Evolutionary conservation across 2,113 vertebrate genomes (phyloP).

Genomic region (Synodontis membranacea): DNA sequence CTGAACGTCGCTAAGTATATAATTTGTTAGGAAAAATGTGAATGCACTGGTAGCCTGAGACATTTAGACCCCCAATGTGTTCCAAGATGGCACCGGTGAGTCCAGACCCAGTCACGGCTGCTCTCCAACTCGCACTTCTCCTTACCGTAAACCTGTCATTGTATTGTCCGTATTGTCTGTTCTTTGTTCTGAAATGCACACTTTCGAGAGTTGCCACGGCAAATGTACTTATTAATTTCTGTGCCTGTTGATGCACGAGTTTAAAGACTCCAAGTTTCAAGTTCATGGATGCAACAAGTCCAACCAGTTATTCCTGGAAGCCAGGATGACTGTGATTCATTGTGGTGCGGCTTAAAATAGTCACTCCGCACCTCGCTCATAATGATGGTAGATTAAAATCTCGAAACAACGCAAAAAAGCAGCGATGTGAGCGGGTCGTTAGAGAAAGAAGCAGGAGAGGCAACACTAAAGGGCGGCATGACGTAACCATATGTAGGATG

Average conservation of each 20-base stretch:
- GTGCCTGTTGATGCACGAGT: neutral
- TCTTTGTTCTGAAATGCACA: neutral
- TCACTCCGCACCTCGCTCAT: neutral
- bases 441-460: neutral
- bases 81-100: neutral
- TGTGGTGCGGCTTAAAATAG: neutral
- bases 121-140: neutral
- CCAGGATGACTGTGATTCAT: neutral
- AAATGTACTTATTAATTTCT: neutral
- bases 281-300: neutral
- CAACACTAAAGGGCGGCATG: neutral
- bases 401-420: neutral
- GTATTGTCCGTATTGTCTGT: neutral
- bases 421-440: neutral
- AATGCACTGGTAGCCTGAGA: neutral
- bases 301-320: neutral
- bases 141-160: neutral
- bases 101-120: neutral
- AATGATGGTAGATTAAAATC: neutral
- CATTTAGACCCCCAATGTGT: neutral
- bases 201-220: too few species aligned
- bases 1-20: neutral
- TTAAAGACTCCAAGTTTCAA: too few species aligned
- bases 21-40: neutral
- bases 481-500: neutral